Evolutionary conservation across 2,113 vertebrate species (phyloP), one percentile per base, ranked within the genome.

Genomic region (Aegypius monachus): DNA sequence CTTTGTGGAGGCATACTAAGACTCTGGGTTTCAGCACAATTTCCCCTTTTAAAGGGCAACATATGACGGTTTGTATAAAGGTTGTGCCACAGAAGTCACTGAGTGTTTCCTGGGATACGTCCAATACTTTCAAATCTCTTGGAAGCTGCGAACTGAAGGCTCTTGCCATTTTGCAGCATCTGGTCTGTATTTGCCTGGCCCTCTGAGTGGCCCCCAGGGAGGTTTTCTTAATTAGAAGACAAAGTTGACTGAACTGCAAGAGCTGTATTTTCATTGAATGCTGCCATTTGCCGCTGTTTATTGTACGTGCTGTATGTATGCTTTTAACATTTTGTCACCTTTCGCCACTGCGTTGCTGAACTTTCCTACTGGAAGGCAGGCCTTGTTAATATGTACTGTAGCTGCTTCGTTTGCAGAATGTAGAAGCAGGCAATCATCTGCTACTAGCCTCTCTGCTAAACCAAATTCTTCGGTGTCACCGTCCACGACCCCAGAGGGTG

Each of bases 341-440:
- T 68, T 58, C 8, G 1, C 82, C 45, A 4, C 86, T 0, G 3
- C 16, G 78, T 63, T 93, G 84, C 95, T 97, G 77, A 86, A 91
- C 79, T 89, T 34, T 59, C 47, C 65, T 80, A 20, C 89, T 93
- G 92, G 71, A 93, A 96, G 88, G 72, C 81, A 87, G 91, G 88
- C 94, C 52, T 66, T 70, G 86, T 97, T 97, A 95, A 98, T 97
- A 65, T 95, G 90, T 95, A 97, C 88, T 97, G 62, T 96, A 92
- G 96, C 96, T 97, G 92, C 96, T 97, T 97, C 86, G 10, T 96
- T 98, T 97, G 89, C 98, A 99, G 99, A 99, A 95, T 99, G 99
- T 98, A 99, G 99, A 98, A 99, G 98, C 91, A 99, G 99, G 81
- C 99, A 99, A 97, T 98, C 99, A 95, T 98, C 99, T 95, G 98